phyloP scores from a whole-genome alignment of 92 coral and sea anemone species.

The Epizoanthus fatuus region DNA sequence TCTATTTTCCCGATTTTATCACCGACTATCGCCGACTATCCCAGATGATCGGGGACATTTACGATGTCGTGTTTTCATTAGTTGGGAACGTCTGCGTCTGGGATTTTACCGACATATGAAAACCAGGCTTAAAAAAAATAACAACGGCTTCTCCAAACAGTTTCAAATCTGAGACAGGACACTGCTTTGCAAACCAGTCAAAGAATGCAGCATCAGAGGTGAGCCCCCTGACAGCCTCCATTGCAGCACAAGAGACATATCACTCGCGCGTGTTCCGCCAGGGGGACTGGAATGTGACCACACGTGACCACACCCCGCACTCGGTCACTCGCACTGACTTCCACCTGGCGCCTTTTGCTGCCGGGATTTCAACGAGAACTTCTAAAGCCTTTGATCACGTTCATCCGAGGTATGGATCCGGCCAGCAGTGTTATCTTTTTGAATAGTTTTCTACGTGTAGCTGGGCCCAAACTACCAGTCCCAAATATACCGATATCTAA shows the following conservation, averaged over 20 bases:
- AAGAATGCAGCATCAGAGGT: conserved; percentile 10
- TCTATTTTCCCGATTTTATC: too few relatives aligned
- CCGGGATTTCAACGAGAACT: conserved; percentile 23
- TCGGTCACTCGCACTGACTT: conserved; percentile 88
- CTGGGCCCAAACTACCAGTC: too few relatives aligned
- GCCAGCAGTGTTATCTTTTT: not conserved
- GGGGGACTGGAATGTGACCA: conserved; percentile 93
- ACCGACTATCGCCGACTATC: too few relatives aligned
- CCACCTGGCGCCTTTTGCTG: conserved; percentile 71
- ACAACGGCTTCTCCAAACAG: not conserved
- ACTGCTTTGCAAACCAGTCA: conserved; percentile 22
- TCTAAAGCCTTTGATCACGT: conserved; percentile 1
- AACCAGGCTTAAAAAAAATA: too few relatives aligned
- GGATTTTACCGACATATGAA: too few relatives aligned
- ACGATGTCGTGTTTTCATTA: too few relatives aligned
- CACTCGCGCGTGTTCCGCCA: conserved; percentile 85
- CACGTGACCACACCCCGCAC: conserved; percentile 39
- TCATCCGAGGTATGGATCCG: conserved; percentile 3
- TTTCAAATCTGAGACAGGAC: conserved; percentile 37
- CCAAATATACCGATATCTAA: too few relatives aligned
- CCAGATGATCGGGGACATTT: too few relatives aligned
- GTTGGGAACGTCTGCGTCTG: too few relatives aligned
- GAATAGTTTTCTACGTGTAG: too few relatives aligned
- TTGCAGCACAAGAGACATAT: conserved; percentile 66
- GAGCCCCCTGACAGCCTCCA: conserved; percentile 24